Evolutionary conservation across 2,797 vertebrate species (phyloP).

Genomic region (Diglossa cyanea): DNA sequence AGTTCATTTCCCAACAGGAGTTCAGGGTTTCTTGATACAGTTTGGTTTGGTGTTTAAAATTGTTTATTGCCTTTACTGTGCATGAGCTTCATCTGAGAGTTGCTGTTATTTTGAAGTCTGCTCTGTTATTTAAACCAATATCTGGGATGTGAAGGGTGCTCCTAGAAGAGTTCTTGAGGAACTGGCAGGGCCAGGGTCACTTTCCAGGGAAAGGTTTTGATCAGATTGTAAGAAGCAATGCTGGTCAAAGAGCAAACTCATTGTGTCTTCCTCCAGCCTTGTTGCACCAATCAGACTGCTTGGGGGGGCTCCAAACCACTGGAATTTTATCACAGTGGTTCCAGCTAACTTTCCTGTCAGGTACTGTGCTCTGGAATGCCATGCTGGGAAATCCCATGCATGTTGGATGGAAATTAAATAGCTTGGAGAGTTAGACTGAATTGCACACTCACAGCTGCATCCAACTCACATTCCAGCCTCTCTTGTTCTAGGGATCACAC

Average conservation of each 20-base stretch:
- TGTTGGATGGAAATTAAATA: background rate
- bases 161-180: background rate
- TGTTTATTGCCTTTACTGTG: background rate
- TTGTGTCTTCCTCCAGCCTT: background rate
- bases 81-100: background rate
- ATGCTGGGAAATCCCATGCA: fast-evolving
- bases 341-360: background rate
- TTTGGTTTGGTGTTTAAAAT: constrained; percentile 20
- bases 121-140: background rate
- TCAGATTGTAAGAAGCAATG: background rate
- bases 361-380: background rate
- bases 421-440: background rate
- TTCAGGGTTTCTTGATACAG: background rate
- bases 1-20: constrained; percentile 25
- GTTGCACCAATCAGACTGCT: background rate
- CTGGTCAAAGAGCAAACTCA: background rate
- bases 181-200: background rate
- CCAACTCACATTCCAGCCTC: background rate
- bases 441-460: background rate
- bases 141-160: background rate
- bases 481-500: background rate
- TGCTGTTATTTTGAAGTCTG: background rate
- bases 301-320: background rate
- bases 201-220: background rate
- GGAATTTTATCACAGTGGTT: background rate